Conservation (phyloP, 1,140 invertebrate genomes). For the Drosophila persimilis region DNA sequence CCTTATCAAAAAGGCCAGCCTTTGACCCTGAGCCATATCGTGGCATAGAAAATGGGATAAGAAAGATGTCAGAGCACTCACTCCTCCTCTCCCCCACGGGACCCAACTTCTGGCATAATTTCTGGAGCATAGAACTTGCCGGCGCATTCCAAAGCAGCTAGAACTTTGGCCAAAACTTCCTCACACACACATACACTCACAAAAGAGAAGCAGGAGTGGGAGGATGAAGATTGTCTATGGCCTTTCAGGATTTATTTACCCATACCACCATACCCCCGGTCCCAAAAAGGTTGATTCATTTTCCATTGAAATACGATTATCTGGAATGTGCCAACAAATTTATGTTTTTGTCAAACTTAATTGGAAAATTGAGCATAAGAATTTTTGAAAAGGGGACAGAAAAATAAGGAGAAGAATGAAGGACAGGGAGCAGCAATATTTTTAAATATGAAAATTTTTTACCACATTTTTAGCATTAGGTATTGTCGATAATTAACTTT, state of each 20-base stretch:
- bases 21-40: conserved; percentile 48
- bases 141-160: conserved; percentile 43
- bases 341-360: conserved; percentile 43
- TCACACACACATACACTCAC: conserved; percentile 33
- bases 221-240: conserved; percentile 28
- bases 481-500: no score
- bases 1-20: conserved; percentile 47
- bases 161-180: conserved; percentile 58
- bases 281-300: conserved; percentile 37
- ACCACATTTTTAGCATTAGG: no score
- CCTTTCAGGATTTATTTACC: conserved; percentile 35
- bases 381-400: not conserved
- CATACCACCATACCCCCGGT: not conserved
- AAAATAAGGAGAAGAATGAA: not conserved
- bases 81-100: not conserved
- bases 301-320: conserved; percentile 38
- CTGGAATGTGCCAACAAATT: conserved; percentile 40
- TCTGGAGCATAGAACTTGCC: conserved; percentile 17
- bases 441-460: not conserved
- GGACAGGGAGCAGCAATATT: not conserved
- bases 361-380: conserved; percentile 40
- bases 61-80: conserved; percentile 46
- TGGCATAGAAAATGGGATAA: conserved; percentile 34
- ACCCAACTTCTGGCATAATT: conserved; percentile 58
- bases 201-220: not conserved